These are phyloP conservation scores for Papilio aristodemus DNA, from an alignment of 1,140 invertebrate species.

Conservation along the genomic window DNA sequence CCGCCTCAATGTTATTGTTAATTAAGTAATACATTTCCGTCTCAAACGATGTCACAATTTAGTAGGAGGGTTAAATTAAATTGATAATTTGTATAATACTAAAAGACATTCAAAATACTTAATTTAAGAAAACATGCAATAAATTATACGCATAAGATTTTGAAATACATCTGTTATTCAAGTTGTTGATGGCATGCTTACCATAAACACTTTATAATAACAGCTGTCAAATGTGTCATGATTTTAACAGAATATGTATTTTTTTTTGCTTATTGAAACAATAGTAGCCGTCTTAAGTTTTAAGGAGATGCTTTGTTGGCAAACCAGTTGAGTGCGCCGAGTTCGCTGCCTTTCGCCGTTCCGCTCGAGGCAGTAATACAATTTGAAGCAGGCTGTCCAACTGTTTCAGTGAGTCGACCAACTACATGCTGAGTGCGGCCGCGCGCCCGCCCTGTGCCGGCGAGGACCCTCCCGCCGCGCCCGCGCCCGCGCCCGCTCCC, in stretches of 20 bases:
- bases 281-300: too few relatives aligned
- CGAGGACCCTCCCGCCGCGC: constrained; percentile 45
- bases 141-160: too few relatives aligned
- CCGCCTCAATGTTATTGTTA: constrained; percentile 7
- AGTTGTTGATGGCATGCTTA: too few relatives aligned
- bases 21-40: constrained; percentile 13
- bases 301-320: not conserved
- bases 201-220: too few relatives aligned
- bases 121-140: too few relatives aligned
- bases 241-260: too few relatives aligned
- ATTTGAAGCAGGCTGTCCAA: constrained; percentile 78
- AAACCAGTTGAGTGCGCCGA: not conserved
- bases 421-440: constrained; percentile 71
- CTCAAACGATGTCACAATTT: not conserved
- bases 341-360: constrained; percentile 30
- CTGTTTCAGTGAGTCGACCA: constrained; percentile 77
- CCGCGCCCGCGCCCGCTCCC: constrained; percentile 40
- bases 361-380: constrained; percentile 75
- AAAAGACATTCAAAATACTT: too few relatives aligned
- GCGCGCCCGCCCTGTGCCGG: constrained; percentile 58
- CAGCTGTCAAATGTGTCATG: too few relatives aligned
- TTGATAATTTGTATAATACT: too few relatives aligned
- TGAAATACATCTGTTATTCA: too few relatives aligned
- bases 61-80: not conserved
- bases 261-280: too few relatives aligned